A percentile compares a stretch with the other conserved stretches of the same genome.
Evolutionary conservation across 2,888 invertebrate genomes (phyloP).

Genomic region (Drosophila borborema): DNA sequence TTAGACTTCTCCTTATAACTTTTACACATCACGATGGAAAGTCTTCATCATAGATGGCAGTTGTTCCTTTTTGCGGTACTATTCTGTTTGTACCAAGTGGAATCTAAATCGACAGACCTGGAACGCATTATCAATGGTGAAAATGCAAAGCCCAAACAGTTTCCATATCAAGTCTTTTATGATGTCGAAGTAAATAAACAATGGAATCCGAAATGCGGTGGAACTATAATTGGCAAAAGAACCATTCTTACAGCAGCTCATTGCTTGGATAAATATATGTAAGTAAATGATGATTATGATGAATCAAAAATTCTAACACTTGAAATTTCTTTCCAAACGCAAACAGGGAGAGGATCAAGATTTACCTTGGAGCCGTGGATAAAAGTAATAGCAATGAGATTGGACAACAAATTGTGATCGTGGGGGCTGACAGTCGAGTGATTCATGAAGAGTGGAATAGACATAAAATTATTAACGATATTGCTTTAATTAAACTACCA

Average conservation of each 20-base stretch:
- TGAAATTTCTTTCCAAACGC: neutral
- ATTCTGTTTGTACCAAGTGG: neutral
- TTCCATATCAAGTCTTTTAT: neutral
- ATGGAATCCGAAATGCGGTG: neutral
- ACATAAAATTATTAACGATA: neutral
- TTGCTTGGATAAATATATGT: too few relatives aligned
- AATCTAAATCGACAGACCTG: neutral
- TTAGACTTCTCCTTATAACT: neutral
- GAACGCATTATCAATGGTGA: neutral
- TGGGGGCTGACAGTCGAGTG: neutral
- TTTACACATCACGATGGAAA: neutral
- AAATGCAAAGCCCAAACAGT: neutral
- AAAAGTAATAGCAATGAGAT: neutral
- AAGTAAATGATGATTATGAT: too few relatives aligned
- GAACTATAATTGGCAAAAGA: neutral
- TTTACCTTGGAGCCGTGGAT: constrained; percentile 1
- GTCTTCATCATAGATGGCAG: neutral
- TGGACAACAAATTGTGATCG: constrained; percentile 1
- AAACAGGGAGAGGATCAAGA: neutral
- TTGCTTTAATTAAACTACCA: neutral
- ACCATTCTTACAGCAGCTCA: neutral
- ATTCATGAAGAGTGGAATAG: neutral
- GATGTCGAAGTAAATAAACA: neutral
- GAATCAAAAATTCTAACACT: neutral
- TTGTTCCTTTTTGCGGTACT: neutral